A percentile compares a stretch with the other conserved stretches of the same genome.
These are phyloP conservation scores for Drosophila colorata DNA, from an alignment of 2,888 invertebrate genomes.

Conservation along the genomic window DNA sequence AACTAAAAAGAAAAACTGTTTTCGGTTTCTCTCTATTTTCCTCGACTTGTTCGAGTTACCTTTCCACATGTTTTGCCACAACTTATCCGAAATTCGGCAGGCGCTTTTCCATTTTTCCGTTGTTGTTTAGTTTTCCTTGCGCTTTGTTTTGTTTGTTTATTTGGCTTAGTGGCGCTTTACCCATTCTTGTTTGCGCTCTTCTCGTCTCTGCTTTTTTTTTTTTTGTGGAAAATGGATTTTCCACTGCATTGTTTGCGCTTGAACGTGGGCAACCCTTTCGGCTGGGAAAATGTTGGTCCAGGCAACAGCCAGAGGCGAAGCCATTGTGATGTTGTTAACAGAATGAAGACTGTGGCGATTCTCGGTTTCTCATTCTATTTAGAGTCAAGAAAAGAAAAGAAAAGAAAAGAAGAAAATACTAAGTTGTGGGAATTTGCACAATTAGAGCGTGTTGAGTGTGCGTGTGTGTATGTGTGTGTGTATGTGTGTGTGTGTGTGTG, in stretches of 20 bases:
- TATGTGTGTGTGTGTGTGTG: constrained; percentile 31
- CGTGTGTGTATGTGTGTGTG: too few species aligned
- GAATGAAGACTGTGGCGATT: constrained; percentile 39
- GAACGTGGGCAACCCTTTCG: constrained; percentile 60
- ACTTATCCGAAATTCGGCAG: constrained; percentile 35
- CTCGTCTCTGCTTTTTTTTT: constrained; percentile 11
- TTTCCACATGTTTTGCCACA: constrained; percentile 22
- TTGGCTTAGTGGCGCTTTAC: constrained; percentile 61
- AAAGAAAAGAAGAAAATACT: constrained; percentile 14
- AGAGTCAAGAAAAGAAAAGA: constrained; percentile 12
- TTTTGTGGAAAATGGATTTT: constrained; percentile 62
- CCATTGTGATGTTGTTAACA: constrained; percentile 53
- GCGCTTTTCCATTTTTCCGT: constrained; percentile 30
- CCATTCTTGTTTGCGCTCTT: constrained; percentile 14
- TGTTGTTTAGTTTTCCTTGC: constrained; percentile 32
- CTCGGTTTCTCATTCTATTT: constrained; percentile 30
- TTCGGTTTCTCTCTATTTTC: not conserved
- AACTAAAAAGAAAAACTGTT: constrained; percentile 6
- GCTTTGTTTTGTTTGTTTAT: constrained; percentile 66
- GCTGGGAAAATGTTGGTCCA: constrained; percentile 61
- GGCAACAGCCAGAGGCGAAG: not conserved
- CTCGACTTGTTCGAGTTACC: constrained; percentile 3
- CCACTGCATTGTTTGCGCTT: constrained; percentile 49
- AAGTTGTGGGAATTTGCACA: constrained; percentile 75
- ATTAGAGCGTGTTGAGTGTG: constrained; percentile 65